phyloP scores from a whole-genome alignment of 1,140 invertebrate species.

The Triops cancriformis region DNA sequence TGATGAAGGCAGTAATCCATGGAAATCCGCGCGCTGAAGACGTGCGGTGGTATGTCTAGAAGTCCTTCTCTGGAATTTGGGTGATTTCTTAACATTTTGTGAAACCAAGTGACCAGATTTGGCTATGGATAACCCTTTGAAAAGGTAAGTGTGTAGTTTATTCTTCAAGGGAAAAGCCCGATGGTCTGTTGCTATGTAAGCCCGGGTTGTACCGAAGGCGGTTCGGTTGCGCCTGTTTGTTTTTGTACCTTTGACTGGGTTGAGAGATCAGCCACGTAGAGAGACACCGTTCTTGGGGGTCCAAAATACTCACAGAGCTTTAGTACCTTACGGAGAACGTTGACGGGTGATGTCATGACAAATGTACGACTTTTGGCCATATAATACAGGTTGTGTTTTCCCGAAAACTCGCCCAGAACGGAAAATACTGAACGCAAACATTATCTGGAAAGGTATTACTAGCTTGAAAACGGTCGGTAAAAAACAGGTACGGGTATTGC shows the following conservation, averaged over 20 bases:
- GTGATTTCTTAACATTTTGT: neutral
- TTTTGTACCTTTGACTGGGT: neutral
- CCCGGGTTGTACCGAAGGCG: neutral
- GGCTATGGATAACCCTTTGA: neutral
- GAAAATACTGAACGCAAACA: no score
- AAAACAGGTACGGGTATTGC: no score
- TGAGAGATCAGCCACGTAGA: neutral
- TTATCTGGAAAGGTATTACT: no score
- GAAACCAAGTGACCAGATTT: neutral
- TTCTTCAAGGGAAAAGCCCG: neutral
- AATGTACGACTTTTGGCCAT: no score
- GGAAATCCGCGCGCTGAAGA: constrained; percentile 8
- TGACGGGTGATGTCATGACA: neutral
- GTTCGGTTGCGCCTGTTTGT: neutral
- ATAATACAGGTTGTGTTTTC: no score
- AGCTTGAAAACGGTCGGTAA: no score
- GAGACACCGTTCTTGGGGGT: neutral
- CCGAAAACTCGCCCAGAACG: no score
- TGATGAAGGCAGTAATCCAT: neutral
- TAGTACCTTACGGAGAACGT: neutral
- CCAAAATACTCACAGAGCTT: neutral
- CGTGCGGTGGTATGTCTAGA: neutral
- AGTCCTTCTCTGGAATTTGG: neutral
- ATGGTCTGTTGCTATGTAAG: neutral
- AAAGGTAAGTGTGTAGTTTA: neutral